Evolutionary conservation across 2,888 invertebrate genomes (phyloP).

Genomic region (Caenorhabditis zanzibari): DNA sequence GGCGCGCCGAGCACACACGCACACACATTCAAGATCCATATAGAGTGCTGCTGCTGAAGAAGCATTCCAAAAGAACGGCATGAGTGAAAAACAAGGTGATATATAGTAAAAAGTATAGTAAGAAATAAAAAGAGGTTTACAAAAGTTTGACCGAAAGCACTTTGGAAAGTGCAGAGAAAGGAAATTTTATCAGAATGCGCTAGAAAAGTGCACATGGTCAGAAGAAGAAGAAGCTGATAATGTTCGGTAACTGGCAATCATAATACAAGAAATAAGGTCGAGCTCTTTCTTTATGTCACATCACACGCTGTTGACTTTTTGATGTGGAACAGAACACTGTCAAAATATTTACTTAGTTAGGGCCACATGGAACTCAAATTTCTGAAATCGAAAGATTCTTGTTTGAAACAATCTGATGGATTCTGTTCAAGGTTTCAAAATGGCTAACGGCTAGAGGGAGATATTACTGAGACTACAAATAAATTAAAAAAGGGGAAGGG

Average conservation of each 20-base stretch:
- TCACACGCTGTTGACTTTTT: slow-evolving; percentile 49
- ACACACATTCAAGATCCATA: slow-evolving; percentile 61
- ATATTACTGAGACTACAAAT: too few species aligned
- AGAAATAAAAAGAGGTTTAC: slow-evolving; percentile 1
- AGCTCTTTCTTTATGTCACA: slow-evolving; percentile 32
- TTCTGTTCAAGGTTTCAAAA: too few species aligned
- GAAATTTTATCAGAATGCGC: background rate
- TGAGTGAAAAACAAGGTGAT: slow-evolving; percentile 44
- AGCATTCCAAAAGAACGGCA: slow-evolving; percentile 43
- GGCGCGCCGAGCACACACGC: slow-evolving; percentile 62
- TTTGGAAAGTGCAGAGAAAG: slow-evolving; percentile 15
- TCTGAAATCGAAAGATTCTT: too few species aligned
- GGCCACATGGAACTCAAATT: slow-evolving; percentile 24
- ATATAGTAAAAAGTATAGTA: slow-evolving; percentile 18
- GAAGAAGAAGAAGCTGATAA: slow-evolving; percentile 11
- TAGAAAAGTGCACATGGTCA: background rate
- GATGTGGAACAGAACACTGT: slow-evolving; percentile 14
- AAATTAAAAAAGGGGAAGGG: too few species aligned
- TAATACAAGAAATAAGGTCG: slow-evolving; percentile 7
- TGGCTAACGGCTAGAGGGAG: too few species aligned
- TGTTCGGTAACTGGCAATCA: background rate
- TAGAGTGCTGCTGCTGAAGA: slow-evolving; percentile 60
- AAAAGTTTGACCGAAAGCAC: slow-evolving; percentile 35
- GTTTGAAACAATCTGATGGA: too few species aligned
- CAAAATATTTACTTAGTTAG: slow-evolving; percentile 45